A percentile compares a stretch with the other conserved stretches of the same genome.
Evolutionary conservation across 2,797 vertebrate species (phyloP).

Genomic region (Hybognathus amarus): DNA sequence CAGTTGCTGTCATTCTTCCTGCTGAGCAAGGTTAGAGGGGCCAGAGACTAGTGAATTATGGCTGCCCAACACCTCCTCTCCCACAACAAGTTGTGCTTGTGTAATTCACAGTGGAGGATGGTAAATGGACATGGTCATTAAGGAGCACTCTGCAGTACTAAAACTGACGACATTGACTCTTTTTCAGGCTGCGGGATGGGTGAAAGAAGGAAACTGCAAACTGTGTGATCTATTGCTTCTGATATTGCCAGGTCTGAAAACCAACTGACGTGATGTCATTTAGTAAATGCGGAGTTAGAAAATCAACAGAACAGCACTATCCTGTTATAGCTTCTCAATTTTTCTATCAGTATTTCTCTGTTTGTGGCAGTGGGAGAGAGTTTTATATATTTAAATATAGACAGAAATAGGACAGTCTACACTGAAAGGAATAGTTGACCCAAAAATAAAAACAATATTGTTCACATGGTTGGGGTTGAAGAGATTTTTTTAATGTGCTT

Average conservation of each 20-base stretch:
- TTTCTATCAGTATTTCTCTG: not conserved
- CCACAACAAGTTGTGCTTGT: constrained; percentile 51
- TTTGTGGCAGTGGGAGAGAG: not conserved
- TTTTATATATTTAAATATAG: constrained; percentile 16
- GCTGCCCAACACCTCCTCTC: constrained; percentile 52
- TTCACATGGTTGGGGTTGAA: too few relatives aligned
- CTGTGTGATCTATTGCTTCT: constrained; percentile 30
- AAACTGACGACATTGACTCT: constrained; percentile 50
- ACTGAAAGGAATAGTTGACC: not conserved
- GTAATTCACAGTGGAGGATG: constrained; percentile 57
- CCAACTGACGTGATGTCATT: constrained; percentile 36
- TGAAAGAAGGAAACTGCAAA: constrained; percentile 32
- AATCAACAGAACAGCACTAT: constrained; percentile 15
- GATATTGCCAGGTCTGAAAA: constrained; percentile 36
- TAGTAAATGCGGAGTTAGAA: constrained; percentile 14
- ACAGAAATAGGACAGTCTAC: not conserved
- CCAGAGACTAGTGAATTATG: constrained; percentile 56
- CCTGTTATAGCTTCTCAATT: constrained; percentile 13
- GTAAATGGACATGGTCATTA: constrained; percentile 55
- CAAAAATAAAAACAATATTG: not conserved
- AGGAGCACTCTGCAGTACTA: constrained; percentile 49
- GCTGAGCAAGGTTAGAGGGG: constrained; percentile 50
- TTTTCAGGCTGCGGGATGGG: constrained; percentile 13
- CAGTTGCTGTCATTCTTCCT: constrained; percentile 60
- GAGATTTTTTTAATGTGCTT: not conserved